phyloP scores from a whole-genome alignment of 2,113 vertebrate genomes.

The Mirounga angustirostris region DNA sequence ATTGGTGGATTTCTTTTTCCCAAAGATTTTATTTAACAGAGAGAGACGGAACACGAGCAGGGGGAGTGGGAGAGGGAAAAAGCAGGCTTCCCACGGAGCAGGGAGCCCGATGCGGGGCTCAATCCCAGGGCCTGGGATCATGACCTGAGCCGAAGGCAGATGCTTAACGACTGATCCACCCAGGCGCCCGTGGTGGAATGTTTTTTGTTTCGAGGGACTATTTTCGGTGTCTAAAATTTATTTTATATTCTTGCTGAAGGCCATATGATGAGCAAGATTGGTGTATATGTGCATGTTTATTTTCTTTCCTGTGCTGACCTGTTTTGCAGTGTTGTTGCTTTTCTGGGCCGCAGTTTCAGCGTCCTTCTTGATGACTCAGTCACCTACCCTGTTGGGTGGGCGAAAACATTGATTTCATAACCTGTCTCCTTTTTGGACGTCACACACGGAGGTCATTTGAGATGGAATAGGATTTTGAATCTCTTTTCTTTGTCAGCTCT shows the following conservation, averaged over 20 bases:
- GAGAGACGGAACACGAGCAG: too few relatives aligned
- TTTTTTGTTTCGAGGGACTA: slow-evolving; percentile 72
- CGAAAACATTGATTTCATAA: slow-evolving; percentile 27
- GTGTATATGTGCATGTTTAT: slow-evolving; percentile 63
- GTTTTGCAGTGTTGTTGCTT: slow-evolving; percentile 63
- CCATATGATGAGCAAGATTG: slow-evolving; percentile 58
- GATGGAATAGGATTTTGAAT: neutral
- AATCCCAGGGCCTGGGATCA: too few relatives aligned
- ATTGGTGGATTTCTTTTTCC: too few relatives aligned
- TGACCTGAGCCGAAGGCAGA: too few relatives aligned
- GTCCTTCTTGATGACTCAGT: neutral
- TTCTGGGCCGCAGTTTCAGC: slow-evolving; percentile 57
- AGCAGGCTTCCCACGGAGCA: too few relatives aligned
- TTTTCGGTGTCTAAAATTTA: slow-evolving; percentile 77
- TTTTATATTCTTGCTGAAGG: slow-evolving; percentile 76
- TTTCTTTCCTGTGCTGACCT: slow-evolving; percentile 69
- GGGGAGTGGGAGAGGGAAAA: too few relatives aligned
- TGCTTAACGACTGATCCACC: too few relatives aligned
- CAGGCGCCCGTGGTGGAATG: neutral
- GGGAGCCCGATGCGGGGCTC: too few relatives aligned
- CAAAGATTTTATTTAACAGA: too few relatives aligned
- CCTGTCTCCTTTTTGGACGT: neutral
- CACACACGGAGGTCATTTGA: neutral
- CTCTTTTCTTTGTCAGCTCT: slow-evolving; percentile 39
- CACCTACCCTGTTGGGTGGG: neutral